Conservation (phyloP, 2,113 vertebrate species). For the Apistogramma diplotaenia region DNA sequence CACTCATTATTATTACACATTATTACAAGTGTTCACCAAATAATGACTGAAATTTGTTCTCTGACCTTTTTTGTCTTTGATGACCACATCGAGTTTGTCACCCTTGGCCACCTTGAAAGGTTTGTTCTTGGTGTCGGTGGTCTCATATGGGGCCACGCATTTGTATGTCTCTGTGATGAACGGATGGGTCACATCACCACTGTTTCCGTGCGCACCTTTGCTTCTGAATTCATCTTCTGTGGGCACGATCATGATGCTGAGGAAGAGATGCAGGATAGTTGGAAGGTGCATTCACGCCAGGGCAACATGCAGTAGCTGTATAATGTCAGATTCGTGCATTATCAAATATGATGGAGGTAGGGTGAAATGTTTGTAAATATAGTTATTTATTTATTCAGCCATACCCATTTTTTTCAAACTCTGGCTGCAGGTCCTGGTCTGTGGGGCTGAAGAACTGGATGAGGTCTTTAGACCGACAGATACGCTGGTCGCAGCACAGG, state of each 20-base stretch:
- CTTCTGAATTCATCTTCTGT: slow-evolving; percentile 34
- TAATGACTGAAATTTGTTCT: too few species aligned
- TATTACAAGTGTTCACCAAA: background rate
- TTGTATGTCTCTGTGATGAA: slow-evolving; percentile 80
- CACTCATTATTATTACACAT: too few species aligned
- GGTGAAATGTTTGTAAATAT: too few species aligned
- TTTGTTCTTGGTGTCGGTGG: slow-evolving; percentile 83
- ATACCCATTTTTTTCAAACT: slow-evolving; percentile 84
- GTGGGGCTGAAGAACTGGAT: slow-evolving; percentile 82
- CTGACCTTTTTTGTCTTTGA: slow-evolving; percentile 88
- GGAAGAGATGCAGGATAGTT: background rate
- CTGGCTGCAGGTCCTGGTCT: slow-evolving; percentile 78
- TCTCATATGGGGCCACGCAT: slow-evolving; percentile 83
- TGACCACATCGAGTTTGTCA: slow-evolving; percentile 84
- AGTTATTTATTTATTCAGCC: too few species aligned
- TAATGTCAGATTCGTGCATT: background rate
- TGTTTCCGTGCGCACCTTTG: background rate
- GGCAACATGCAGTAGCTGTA: background rate
- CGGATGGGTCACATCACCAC: slow-evolving; percentile 66
- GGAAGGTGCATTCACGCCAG: background rate
- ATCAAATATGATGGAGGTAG: too few species aligned
- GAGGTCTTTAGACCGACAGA: slow-evolving; percentile 70
- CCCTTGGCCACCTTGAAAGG: slow-evolving; percentile 75
- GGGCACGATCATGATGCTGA: slow-evolving; percentile 85
- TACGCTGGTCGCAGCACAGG: slow-evolving; percentile 61